A percentile compares a stretch with the other conserved stretches of the same genome.
phyloP scores from a whole-genome alignment of 2,888 invertebrate genomes.

The Mechanitis messenoides region DNA sequence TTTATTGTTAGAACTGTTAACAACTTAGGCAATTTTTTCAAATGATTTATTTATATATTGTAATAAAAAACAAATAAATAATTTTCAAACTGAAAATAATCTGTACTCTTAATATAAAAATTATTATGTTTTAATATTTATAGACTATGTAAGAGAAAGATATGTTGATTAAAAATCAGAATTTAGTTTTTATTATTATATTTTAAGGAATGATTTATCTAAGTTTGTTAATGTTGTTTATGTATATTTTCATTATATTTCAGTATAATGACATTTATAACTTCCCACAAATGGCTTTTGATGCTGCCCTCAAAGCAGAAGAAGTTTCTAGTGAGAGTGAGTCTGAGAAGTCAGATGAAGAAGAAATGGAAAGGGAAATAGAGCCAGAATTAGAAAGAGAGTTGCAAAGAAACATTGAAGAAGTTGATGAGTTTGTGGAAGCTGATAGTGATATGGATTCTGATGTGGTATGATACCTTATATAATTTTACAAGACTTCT shows the following conservation, averaged over 20 bases:
- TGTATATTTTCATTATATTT: slow-evolving; percentile 41
- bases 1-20: too few species aligned
- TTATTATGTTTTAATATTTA: too few species aligned
- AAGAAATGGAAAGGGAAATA: slow-evolving; percentile 73
- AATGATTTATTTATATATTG: too few species aligned
- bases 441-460: slow-evolving; percentile 80
- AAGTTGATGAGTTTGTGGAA: slow-evolving; percentile 81
- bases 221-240: not conserved
- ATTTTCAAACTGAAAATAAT: too few species aligned
- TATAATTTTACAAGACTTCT: not conserved
- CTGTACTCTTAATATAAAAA: too few species aligned
- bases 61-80: too few species aligned
- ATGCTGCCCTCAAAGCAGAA: slow-evolving; percentile 92
- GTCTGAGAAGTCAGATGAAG: slow-evolving; percentile 79
- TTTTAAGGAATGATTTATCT: not conserved
- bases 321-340: slow-evolving; percentile 86
- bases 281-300: slow-evolving; percentile 96
- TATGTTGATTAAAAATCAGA: too few species aligned
- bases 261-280: slow-evolving; percentile 99
- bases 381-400: slow-evolving; percentile 81
- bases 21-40: too few species aligned
- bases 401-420: slow-evolving; percentile 77
- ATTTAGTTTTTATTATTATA: not conserved
- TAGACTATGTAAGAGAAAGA: too few species aligned
- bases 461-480: slow-evolving; percentile 51